phyloP scores from a whole-genome alignment of 2,797 vertebrate genomes.

The Eurystomus glaucurus region DNA sequence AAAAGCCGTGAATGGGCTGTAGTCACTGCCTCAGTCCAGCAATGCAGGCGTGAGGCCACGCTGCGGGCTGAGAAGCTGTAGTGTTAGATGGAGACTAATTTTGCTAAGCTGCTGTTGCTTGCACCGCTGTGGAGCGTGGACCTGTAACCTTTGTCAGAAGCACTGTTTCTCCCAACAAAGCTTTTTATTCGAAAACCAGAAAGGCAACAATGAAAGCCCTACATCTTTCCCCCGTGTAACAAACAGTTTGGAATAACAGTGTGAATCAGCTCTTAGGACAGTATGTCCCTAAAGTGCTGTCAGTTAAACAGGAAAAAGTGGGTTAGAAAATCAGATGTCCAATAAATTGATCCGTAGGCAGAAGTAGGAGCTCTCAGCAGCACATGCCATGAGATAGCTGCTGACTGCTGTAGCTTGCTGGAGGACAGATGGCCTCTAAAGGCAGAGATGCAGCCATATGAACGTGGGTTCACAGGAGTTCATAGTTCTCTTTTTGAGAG shows the following conservation, averaged over 20 bases:
- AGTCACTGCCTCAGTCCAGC: background rate
- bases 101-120: background rate
- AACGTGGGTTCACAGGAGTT: background rate
- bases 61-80: background rate
- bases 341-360: background rate
- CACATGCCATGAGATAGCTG: rapidly evolving
- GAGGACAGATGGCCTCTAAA: background rate
- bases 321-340: background rate
- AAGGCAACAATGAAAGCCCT: rapidly evolving
- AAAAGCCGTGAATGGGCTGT: background rate
- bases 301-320: background rate
- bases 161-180: background rate
- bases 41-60: background rate
- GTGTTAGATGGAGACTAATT: background rate
- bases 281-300: background rate
- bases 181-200: background rate
- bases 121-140: rapidly evolving
- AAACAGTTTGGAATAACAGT: background rate
- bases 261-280: background rate
- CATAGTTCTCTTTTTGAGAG: background rate
- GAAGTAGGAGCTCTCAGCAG: background rate
- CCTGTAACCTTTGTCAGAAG: background rate
- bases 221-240: background rate
- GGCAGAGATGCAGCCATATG: background rate
- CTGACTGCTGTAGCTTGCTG: background rate